Percentiles rank a stretch among this genome's conserved stretches.
phyloP scores from a whole-genome alignment of 2,113 vertebrate genomes.

The Glareola pratincola region DNA sequence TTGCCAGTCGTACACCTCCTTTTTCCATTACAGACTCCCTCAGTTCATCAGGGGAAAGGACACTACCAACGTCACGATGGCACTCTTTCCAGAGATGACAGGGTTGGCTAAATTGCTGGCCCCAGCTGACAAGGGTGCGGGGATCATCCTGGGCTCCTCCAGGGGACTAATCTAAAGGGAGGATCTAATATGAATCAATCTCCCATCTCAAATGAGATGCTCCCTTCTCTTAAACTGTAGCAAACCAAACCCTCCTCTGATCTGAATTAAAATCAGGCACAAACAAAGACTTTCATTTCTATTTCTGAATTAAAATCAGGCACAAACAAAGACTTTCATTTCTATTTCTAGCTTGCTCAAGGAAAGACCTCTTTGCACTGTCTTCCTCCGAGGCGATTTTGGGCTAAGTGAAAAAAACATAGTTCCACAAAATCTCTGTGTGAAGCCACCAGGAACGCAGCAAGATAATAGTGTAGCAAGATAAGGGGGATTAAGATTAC shows the following conservation, averaged over 20 bases:
- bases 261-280: background rate
- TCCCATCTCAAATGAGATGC: background rate
- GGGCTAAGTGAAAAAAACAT: slow-evolving; percentile 21
- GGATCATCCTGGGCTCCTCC: background rate
- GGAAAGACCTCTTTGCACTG: background rate
- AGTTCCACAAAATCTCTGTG: background rate
- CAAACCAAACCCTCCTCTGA: background rate
- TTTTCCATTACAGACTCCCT: background rate
- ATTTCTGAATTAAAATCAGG: background rate
- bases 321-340: background rate
- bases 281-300: background rate
- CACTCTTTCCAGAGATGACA: background rate
- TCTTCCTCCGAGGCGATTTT: background rate
- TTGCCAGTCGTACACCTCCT: background rate
- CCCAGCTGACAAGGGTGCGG: background rate
- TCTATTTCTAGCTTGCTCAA: background rate
- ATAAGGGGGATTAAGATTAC: slow-evolving; percentile 53
- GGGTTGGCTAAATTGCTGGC: background rate
- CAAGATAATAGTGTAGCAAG: slow-evolving; percentile 38
- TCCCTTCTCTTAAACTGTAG: background rate
- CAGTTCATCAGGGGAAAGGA: background rate
- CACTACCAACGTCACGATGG: background rate
- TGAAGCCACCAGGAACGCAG: background rate
- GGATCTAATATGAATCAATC: background rate
- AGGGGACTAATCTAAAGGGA: background rate